A percentile compares a stretch with the other conserved stretches of the same genome.
Conservation (phyloP, 2,113 vertebrate genomes). For the Podocnemis expansa region DNA sequence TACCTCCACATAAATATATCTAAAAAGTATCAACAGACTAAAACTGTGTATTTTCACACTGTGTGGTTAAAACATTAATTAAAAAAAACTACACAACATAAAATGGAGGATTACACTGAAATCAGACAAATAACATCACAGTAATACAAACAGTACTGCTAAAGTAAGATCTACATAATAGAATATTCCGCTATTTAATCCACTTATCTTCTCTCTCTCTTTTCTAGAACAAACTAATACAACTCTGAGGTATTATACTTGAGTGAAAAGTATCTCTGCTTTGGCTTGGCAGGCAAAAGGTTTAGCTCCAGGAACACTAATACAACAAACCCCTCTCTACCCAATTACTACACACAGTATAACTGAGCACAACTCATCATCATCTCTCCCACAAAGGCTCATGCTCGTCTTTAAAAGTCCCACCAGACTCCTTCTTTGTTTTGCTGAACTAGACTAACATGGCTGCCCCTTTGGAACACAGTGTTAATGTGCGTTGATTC, state of each 20-base stretch:
- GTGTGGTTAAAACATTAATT: neutral
- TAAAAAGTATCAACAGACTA: neutral
- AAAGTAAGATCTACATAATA: neutral
- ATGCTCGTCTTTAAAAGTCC: no score
- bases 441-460: no score
- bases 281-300: neutral
- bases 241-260: neutral
- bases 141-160: neutral
- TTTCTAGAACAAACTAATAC: neutral
- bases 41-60: neutral
- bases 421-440: no score
- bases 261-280: neutral
- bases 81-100: slow-evolving; percentile 9
- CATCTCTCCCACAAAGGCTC: no score
- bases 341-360: no score
- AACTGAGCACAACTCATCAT: no score
- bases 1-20: neutral
- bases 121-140: neutral
- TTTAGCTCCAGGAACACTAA: neutral
- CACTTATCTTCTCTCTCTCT: neutral
- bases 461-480: no score
- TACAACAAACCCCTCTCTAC: neutral
- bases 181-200: neutral
- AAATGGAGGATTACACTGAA: neutral
- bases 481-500: neutral